Evolutionary conservation across 2,888 invertebrate species (phyloP).

Genomic region (Rhagonycha lutea): DNA sequence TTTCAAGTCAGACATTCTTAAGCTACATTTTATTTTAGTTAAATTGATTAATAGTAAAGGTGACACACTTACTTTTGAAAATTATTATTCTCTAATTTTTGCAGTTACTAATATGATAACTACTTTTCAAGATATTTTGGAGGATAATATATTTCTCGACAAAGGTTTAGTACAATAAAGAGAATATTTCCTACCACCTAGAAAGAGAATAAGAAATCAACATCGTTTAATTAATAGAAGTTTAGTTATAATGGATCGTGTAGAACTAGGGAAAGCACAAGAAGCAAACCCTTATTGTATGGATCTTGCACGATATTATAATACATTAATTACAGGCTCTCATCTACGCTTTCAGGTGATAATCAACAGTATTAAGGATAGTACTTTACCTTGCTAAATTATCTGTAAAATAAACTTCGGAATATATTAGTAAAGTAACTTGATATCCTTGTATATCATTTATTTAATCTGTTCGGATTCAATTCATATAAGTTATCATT

Average conservation of each 20-base stretch:
- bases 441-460: background rate
- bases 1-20: too few relatives aligned
- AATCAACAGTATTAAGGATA: slow-evolving; percentile 42
- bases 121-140: background rate
- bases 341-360: slow-evolving; percentile 46
- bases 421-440: slow-evolving; percentile 1
- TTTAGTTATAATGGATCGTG: slow-evolving; percentile 26
- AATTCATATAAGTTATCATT: background rate
- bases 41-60: too few relatives aligned
- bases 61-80: too few relatives aligned
- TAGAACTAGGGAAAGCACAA: slow-evolving; percentile 32
- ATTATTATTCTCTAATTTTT: too few relatives aligned
- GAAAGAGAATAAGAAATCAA: background rate
- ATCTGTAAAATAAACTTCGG: slow-evolving; percentile 25
- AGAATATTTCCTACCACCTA: background rate
- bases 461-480: background rate
- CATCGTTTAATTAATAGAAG: slow-evolving; percentile 8
- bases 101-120: too few relatives aligned
- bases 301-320: slow-evolving; percentile 43
- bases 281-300: slow-evolving; percentile 40
- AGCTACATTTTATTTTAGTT: too few relatives aligned
- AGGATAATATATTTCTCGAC: background rate
- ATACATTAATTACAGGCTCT: slow-evolving; percentile 49
- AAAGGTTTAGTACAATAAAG: background rate
- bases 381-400: slow-evolving; percentile 31